Evolutionary conservation across 2,113 vertebrate species (phyloP), one percentile per base, ranked within the genome.

Genomic region (Pygathrix nemaeus): DNA sequence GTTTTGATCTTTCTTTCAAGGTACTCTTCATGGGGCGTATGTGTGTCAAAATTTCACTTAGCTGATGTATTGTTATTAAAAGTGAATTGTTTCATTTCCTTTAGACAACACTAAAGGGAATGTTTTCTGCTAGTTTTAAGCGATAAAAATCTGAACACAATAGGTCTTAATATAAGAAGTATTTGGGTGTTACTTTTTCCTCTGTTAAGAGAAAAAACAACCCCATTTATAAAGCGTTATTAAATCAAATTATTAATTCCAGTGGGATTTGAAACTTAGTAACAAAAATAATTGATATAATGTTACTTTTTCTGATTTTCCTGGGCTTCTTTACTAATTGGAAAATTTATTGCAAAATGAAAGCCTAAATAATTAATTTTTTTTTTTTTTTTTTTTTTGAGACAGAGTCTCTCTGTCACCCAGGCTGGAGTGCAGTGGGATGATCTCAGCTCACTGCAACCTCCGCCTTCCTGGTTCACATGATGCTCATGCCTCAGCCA

Each of bases 81-180:
- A 93, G n/a, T 68, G 48, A 93, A 93, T 89, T 95, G 70, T 96
- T 97, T 96, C 38, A 78, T 68, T 96, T 97, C 90, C 81, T 94
- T 94, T 84, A 87, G 59, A 79, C 27, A 82, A 55, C 35, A 79
- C 23, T 7, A 76, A 72, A 68, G 55, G 96, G 75, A 94, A n/a
- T 66, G 84, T 96, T 96, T 88, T 35, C 55, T 94, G 13, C 9
- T 52, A 17, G 45, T 88, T 96, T 95, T 95, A 81, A 89, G 61
- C 61, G 95, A 96, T 92, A 96, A 95, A 96, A 93, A 95, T 95
- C 70, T 97, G 64, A 88, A 92, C 45, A 92, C 32, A 93, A 73
- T 61, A 85, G 82, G 20, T 64, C 35, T 45, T 45, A 78, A 43
- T 73, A 57, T 68, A 86, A 64, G 14, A 91, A 97, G 83, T 18